phyloP scores from a whole-genome alignment of 1,140 invertebrate genomes.

The Globodera ellingtonae region DNA sequence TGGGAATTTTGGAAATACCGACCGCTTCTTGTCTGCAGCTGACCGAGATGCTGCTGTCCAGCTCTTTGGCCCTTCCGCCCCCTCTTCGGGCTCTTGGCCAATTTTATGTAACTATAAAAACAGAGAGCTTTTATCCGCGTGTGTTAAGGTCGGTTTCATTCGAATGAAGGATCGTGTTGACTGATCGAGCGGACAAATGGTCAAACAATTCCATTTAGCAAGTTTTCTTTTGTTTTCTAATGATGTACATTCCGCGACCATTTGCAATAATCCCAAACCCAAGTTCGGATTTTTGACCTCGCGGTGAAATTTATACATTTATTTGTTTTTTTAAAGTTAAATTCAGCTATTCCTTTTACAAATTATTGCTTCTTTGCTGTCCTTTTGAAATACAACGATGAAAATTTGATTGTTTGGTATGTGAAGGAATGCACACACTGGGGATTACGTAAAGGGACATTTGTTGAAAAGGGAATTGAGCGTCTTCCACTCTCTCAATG shows the following conservation, averaged over 20 bases:
- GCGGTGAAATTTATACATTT: too few relatives aligned
- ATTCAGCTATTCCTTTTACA: too few relatives aligned
- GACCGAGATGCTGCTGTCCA: conserved; percentile 44
- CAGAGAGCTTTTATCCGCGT: background rate
- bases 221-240: background rate
- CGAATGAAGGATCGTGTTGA: conserved; percentile 36
- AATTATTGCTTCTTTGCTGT: too few relatives aligned
- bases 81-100: conserved; percentile 53
- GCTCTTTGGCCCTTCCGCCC: conserved; percentile 47
- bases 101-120: conserved; percentile 49
- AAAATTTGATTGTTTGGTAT: too few relatives aligned
- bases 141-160: conserved; percentile 42
- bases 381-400: too few relatives aligned
- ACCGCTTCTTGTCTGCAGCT: conserved; percentile 42
- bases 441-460: too few relatives aligned
- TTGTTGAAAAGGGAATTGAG: too few relatives aligned
- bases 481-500: too few relatives aligned
- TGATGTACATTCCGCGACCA: background rate
- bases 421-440: too few relatives aligned
- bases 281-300: too few relatives aligned
- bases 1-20: conserved; percentile 53
- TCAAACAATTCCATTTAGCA: background rate
- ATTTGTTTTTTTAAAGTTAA: too few relatives aligned
- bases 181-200: conserved; percentile 1
- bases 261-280: too few relatives aligned